phyloP scores from a whole-genome alignment of 2,888 invertebrate genomes.

The Meghimatium bilineatum region DNA sequence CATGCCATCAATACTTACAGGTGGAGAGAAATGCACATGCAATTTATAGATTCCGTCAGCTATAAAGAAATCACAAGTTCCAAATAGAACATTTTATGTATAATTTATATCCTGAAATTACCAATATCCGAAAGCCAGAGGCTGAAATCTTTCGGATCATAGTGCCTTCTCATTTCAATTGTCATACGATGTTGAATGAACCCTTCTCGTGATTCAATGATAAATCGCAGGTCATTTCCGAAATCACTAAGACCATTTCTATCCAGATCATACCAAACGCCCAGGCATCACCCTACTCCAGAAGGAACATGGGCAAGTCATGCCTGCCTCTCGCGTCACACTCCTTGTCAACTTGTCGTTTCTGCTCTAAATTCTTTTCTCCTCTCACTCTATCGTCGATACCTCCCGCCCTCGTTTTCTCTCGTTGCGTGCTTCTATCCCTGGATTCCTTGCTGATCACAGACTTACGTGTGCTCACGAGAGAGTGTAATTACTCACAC shows the following conservation, averaged over 20 bases:
- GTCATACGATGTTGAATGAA: neutral
- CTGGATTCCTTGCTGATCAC: neutral
- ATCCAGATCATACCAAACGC: neutral
- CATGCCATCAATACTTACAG: neutral
- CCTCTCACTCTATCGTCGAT: neutral
- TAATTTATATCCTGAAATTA: neutral
- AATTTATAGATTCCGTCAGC: neutral
- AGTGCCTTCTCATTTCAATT: neutral
- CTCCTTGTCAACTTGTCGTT: slow-evolving; percentile 6
- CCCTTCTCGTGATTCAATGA: neutral
- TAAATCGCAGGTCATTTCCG: neutral
- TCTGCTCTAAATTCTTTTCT: neutral
- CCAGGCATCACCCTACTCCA: neutral
- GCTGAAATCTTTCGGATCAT: neutral
- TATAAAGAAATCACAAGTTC: neutral
- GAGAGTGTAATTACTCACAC: neutral
- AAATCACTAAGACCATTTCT: neutral
- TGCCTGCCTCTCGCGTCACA: neutral
- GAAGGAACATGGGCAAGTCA: slow-evolving; percentile 3
- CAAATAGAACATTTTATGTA: neutral
- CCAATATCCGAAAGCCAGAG: neutral
- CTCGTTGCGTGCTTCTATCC: neutral
- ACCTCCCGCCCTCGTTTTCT: neutral
- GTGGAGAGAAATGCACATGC: neutral
- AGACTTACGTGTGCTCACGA: neutral